These are phyloP conservation scores for Phoeniculus purpureus DNA, from an alignment of 2,797 vertebrate genomes.

Conservation along the genomic window DNA sequence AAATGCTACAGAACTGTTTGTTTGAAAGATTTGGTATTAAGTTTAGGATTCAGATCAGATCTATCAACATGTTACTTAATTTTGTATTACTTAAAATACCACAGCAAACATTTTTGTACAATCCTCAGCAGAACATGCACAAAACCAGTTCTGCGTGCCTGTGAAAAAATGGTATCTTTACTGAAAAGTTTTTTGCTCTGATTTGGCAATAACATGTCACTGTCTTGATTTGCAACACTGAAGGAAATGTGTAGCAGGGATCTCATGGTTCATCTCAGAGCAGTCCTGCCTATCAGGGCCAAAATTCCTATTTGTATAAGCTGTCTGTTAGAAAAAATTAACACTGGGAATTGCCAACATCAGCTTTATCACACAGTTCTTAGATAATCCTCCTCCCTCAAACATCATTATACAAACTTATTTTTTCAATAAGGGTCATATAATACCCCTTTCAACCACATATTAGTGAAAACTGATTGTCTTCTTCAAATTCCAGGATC, in stretches of 20 bases:
- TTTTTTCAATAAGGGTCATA: not conserved
- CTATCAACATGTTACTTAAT: not conserved
- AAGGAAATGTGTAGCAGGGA: not conserved
- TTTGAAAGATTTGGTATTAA: not conserved
- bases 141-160: not conserved
- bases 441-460: not conserved
- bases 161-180: not conserved
- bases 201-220: not conserved
- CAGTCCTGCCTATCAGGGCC: not conserved
- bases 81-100: not conserved
- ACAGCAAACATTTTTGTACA: not conserved
- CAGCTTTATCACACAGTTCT: not conserved
- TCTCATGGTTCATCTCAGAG: not conserved
- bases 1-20: not conserved
- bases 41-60: not conserved
- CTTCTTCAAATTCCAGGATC: not conserved
- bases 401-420: not conserved
- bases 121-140: not conserved
- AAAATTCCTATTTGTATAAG: not conserved
- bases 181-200: not conserved
- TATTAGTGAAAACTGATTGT: not conserved
- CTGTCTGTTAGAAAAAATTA: not conserved
- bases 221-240: not conserved
- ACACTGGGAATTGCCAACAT: not conserved
- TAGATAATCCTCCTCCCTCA: not conserved